Conservation (phyloP, 30 jellyfish, hydroid and myxozoan species). For the Aurelia aurita region DNA sequence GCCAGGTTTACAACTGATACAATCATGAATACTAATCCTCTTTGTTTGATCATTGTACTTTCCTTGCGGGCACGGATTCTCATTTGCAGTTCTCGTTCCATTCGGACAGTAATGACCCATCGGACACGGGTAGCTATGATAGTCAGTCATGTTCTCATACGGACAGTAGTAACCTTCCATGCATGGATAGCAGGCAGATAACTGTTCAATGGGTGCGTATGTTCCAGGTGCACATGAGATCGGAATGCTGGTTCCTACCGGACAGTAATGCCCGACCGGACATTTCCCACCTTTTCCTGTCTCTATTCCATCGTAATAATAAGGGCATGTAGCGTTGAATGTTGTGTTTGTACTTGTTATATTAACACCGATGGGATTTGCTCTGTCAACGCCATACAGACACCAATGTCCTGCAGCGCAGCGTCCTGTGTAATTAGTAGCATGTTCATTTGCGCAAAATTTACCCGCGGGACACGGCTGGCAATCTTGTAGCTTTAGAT, state of each 20-base stretch:
- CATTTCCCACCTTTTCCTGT: slow-evolving; percentile 96
- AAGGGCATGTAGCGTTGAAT: slow-evolving; percentile 81
- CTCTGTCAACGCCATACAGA: slow-evolving; percentile 89
- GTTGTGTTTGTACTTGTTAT: slow-evolving; percentile 50
- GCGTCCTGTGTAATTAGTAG: slow-evolving; percentile 83
- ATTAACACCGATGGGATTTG: slow-evolving; percentile 89
- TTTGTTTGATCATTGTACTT: slow-evolving; percentile 72
- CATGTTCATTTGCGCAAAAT: slow-evolving; percentile 74
- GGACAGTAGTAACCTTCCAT: slow-evolving; percentile 97
- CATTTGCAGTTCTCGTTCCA: slow-evolving; percentile 81
- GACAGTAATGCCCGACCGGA: slow-evolving; percentile 95
- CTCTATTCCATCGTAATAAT: slow-evolving; percentile 86
- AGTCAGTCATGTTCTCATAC: slow-evolving; percentile 80
- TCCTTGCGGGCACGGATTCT: slow-evolving; percentile 89
- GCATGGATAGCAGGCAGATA: slow-evolving; percentile 88
- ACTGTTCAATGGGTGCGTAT: slow-evolving; percentile 80
- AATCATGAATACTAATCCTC: slow-evolving; percentile 64
- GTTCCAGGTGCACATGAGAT: slow-evolving; percentile 90
- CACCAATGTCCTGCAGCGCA: slow-evolving; percentile 97
- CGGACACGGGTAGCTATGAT: slow-evolving; percentile 86
- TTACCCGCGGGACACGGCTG: slow-evolving; percentile 98
- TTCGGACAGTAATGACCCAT: slow-evolving; percentile 96
- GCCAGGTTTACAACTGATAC: slow-evolving; percentile 90
- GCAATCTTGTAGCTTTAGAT: slow-evolving; percentile 80
- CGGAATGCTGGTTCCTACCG: slow-evolving; percentile 83